Conservation (phyloP, 2,888 invertebrate genomes). For the Spicauda simplicius region DNA sequence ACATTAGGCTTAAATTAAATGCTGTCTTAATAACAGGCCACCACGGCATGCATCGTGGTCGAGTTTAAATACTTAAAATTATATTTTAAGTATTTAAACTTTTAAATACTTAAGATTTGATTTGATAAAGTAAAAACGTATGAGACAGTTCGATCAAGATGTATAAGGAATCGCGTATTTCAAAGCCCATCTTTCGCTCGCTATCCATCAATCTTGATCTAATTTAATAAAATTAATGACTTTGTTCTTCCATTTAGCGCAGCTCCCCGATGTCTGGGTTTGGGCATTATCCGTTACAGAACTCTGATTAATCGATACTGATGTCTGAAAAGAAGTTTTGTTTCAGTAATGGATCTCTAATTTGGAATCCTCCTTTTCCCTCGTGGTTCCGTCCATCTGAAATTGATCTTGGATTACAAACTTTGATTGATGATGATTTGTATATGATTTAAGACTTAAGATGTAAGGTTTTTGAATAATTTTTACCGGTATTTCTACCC, state of each 20-base stretch:
- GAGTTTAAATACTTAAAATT: too few species aligned
- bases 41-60: too few species aligned
- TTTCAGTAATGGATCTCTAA: conserved; percentile 12
- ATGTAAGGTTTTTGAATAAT: too few species aligned
- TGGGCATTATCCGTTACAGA: conserved; percentile 40
- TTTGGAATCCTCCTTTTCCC: background rate
- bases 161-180: background rate
- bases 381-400: background rate
- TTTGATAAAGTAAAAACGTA: too few species aligned
- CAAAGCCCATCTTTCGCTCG: conserved; percentile 21
- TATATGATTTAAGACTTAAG: too few species aligned
- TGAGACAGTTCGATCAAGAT: too few species aligned
- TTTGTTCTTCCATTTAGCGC: conserved; percentile 52
- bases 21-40: too few species aligned
- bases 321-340: conserved; percentile 36
- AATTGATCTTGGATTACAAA: background rate
- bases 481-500: too few species aligned
- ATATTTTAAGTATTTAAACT: too few species aligned
- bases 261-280: conserved; percentile 42
- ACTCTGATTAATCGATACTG: conserved; percentile 47
- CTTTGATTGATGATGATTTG: too few species aligned
- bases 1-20: too few species aligned
- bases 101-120: too few species aligned
- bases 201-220: conserved; percentile 65
- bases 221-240: conserved; percentile 72